Evolutionary conservation across 1,140 invertebrate genomes (phyloP).

Genomic region (Drosophila ironensis): DNA sequence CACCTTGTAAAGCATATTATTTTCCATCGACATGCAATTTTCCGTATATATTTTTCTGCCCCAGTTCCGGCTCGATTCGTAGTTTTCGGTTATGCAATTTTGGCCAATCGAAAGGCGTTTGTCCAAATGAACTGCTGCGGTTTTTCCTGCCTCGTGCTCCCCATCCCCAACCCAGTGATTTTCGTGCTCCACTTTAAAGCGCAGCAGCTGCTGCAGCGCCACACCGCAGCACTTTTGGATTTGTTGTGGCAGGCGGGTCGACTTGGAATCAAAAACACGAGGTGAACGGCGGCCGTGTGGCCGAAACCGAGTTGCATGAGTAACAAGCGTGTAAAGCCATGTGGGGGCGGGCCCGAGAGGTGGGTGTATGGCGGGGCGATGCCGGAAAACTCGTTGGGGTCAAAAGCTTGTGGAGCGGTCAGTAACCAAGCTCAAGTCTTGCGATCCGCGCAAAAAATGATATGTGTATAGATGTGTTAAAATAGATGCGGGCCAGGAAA

Average conservation of each 20-base stretch:
- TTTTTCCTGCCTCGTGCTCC: slow-evolving; percentile 8
- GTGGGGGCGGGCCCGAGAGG: neutral
- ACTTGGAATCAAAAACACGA: slow-evolving; percentile 32
- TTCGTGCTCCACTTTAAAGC: slow-evolving; percentile 6
- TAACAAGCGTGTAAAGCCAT: slow-evolving; percentile 70
- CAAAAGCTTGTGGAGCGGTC: slow-evolving; percentile 28
- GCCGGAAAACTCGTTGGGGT: too few species aligned
- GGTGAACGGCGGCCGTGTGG: slow-evolving; percentile 39
- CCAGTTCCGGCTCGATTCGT: too few species aligned
- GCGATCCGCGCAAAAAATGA: slow-evolving; percentile 1
- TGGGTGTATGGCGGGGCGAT: neutral
- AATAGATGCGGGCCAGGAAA: slow-evolving; percentile 11
- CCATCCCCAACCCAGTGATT: slow-evolving; percentile 1
- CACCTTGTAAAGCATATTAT: too few species aligned
- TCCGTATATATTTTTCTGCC: neutral
- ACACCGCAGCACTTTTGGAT: slow-evolving; percentile 43
- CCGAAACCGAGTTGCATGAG: slow-evolving; percentile 58
- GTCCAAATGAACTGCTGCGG: slow-evolving; percentile 34
- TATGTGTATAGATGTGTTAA: slow-evolving; percentile 1
- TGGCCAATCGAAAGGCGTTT: slow-evolving; percentile 52
- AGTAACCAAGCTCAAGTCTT: slow-evolving; percentile 24
- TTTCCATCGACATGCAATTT: too few species aligned
- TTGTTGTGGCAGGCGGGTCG: slow-evolving; percentile 28
- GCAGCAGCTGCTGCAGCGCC: slow-evolving; percentile 5
- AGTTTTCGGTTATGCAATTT: slow-evolving; percentile 56